These are phyloP conservation scores for Myiozetetes cayanensis DNA, from an alignment of 2,113 vertebrate genomes.

Conservation along the genomic window DNA sequence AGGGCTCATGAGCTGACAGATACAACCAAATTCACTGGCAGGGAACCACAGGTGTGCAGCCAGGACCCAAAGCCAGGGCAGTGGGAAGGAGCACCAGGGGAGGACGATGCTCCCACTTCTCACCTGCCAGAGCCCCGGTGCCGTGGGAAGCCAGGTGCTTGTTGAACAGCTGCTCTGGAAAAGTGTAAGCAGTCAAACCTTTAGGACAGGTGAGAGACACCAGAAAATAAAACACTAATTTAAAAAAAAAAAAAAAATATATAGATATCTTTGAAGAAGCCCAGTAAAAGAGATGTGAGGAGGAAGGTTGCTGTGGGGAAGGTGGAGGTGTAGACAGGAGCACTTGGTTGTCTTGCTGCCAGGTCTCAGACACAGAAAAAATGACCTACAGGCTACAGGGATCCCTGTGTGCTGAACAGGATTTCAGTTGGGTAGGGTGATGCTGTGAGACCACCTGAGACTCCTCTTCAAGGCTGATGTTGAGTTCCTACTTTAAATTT, in stretches of 20 bases:
- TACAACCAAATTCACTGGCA: slow-evolving; percentile 30
- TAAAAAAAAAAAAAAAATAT: background rate
- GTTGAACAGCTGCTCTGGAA: background rate
- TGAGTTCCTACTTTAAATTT: background rate
- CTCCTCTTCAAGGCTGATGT: background rate
- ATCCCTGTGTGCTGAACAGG: background rate
- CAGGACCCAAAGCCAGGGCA: background rate
- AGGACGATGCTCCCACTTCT: background rate
- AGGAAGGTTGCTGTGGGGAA: background rate
- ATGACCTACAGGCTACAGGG: background rate
- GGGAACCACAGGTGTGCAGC: slow-evolving; percentile 3
- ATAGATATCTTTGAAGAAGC: accelerated
- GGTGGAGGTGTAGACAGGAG: background rate
- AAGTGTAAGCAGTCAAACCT: background rate
- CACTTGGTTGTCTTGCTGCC: background rate
- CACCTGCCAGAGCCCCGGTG: background rate
- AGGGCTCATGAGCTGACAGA: background rate
- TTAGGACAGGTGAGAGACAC: background rate
- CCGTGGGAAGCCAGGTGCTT: background rate
- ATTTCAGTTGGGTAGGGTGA: background rate
- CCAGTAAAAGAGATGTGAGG: background rate
- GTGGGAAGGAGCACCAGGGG: background rate
- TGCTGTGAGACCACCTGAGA: background rate
- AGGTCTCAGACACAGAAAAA: background rate
- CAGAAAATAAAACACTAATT: background rate